phyloP scores from a whole-genome alignment of 2,888 invertebrate genomes.

The Plebejus melissa region DNA sequence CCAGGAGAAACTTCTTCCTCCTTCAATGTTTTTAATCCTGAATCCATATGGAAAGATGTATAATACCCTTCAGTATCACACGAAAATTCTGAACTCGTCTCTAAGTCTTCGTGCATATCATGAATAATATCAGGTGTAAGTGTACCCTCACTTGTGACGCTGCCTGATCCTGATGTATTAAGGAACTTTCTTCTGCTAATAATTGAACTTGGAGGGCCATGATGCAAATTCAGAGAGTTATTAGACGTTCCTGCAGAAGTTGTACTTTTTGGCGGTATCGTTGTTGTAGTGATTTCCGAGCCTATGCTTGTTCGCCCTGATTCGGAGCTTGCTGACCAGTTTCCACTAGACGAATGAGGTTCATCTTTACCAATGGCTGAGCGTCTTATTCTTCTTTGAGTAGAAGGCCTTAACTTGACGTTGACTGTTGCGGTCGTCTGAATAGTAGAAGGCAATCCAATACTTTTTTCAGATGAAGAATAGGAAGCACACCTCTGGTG shows the following conservation, averaged over 20 bases:
- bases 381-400: slow-evolving; percentile 84
- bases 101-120: slow-evolving; percentile 89
- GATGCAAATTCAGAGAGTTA: slow-evolving; percentile 82
- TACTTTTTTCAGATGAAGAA: slow-evolving; percentile 87
- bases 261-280: slow-evolving; percentile 84
- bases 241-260: slow-evolving; percentile 83
- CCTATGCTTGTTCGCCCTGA: slow-evolving; percentile 92
- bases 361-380: slow-evolving; percentile 86
- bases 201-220: slow-evolving; percentile 84
- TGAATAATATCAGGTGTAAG: slow-evolving; percentile 90
- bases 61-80: slow-evolving; percentile 99
- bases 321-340: slow-evolving; percentile 96
- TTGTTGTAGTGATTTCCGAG: slow-evolving; percentile 86
- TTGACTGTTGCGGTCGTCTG: slow-evolving; percentile 79
- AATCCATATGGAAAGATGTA: slow-evolving; percentile 98
- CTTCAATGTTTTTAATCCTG: slow-evolving; percentile 91
- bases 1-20: slow-evolving; percentile 82
- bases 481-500: slow-evolving; percentile 89
- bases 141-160: slow-evolving; percentile 91
- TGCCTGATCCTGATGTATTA: slow-evolving; percentile 88
- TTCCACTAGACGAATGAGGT: slow-evolving; percentile 93
- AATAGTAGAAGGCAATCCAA: slow-evolving; percentile 76
- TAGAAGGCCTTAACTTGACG: slow-evolving; percentile 88
- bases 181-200: slow-evolving; percentile 83
- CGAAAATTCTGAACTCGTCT: slow-evolving; percentile 94